These are phyloP conservation scores for Dicrostonyx torquatus DNA, from an alignment of 2,797 vertebrate genomes.

Conservation along the genomic window DNA sequence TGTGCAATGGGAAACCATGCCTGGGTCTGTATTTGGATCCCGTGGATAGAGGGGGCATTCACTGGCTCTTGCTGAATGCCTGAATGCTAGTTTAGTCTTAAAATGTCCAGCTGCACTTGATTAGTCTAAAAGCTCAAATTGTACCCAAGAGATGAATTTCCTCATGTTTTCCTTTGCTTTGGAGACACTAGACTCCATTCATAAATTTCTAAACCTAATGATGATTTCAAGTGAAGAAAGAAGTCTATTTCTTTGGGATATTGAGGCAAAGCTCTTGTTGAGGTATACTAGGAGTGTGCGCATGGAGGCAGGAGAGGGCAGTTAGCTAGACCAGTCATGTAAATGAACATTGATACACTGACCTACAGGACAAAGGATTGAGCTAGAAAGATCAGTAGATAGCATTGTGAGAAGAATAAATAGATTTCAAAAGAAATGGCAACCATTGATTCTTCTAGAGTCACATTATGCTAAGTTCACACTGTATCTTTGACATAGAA, in stretches of 20 bases:
- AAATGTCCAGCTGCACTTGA: constrained; percentile 54
- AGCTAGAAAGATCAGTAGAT: background rate
- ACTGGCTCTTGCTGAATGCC: background rate
- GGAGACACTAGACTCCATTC: constrained; percentile 27
- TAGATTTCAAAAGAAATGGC: constrained; percentile 25
- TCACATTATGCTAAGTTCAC: background rate
- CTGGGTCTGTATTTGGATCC: background rate
- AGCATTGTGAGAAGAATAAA: background rate
- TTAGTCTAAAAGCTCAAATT: background rate
- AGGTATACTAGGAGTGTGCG: background rate
- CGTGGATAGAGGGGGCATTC: constrained; percentile 62
- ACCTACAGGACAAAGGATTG: background rate
- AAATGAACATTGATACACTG: background rate
- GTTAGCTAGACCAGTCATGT: background rate
- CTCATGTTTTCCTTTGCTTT: constrained; percentile 18
- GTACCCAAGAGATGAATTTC: constrained; percentile 28
- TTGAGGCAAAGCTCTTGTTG: background rate
- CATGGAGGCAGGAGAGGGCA: background rate
- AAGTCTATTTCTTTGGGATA: background rate
- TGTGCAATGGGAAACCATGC: background rate
- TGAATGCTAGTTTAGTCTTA: constrained; percentile 59
- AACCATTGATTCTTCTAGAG: background rate
- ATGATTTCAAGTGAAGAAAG: background rate
- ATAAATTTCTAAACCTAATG: background rate
- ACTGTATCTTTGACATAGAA: background rate